These are phyloP conservation scores for Furcifer pardalis DNA, from an alignment of 2,797 vertebrate species.

Conservation along the genomic window DNA sequence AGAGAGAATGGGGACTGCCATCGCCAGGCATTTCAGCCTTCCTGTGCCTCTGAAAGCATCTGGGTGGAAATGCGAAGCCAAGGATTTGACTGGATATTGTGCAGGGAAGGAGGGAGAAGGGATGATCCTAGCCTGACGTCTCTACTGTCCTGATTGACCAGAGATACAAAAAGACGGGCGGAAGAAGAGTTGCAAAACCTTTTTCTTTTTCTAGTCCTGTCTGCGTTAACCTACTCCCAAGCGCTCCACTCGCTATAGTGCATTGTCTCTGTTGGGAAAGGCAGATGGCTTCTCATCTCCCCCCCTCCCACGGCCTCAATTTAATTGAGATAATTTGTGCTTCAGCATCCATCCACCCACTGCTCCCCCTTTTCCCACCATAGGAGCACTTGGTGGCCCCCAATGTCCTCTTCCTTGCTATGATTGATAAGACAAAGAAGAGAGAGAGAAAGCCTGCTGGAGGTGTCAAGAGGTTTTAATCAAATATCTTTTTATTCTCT, in stretches of 20 bases:
- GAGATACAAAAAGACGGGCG: neutral
- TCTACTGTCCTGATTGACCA: neutral
- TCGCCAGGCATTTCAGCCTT: constrained; percentile 54
- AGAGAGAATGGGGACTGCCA: constrained; percentile 30
- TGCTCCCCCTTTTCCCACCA: neutral
- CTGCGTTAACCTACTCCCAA: constrained; percentile 2
- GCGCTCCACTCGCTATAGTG: constrained; percentile 32
- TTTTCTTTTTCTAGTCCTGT: constrained; percentile 8
- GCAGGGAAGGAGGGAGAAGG: constrained; percentile 3
- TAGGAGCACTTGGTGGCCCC: constrained; percentile 25
- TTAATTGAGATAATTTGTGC: constrained; percentile 22
- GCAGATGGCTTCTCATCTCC: neutral
- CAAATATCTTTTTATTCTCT: constrained; percentile 41
- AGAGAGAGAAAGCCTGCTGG: constrained; percentile 22
- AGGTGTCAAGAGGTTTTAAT: constrained; percentile 31
- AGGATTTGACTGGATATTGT: neutral
- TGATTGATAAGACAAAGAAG: constrained; percentile 14
- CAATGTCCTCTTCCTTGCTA: neutral
- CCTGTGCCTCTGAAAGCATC: constrained; percentile 3
- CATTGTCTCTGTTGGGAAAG: constrained; percentile 25
- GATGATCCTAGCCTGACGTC: neutral
- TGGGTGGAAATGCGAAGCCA: neutral
- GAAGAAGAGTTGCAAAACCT: neutral
- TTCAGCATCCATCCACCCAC: constrained; percentile 4
- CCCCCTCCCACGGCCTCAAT: neutral